phyloP scores from a whole-genome alignment of 2,113 vertebrate species.

The Corvus moneduloides region DNA sequence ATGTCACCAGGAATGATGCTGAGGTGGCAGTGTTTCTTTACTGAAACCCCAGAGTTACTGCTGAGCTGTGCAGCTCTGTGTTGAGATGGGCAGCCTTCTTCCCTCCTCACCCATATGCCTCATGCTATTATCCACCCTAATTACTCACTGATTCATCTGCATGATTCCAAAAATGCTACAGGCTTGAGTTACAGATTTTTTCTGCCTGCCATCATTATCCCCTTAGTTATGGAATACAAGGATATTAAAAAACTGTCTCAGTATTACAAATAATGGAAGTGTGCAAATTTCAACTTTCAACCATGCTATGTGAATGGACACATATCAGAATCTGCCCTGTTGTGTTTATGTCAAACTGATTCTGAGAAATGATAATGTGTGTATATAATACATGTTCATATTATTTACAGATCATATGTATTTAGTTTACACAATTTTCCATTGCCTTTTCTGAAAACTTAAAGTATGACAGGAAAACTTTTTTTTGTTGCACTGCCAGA shows the following conservation, averaged over 20 bases:
- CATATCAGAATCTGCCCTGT: not conserved
- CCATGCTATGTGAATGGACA: not conserved
- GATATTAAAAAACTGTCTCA: not conserved
- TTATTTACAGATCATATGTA: not conserved
- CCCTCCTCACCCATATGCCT: not conserved
- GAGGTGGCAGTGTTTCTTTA: not conserved
- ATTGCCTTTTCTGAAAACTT: not conserved
- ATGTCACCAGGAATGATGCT: not conserved
- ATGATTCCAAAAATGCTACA: not conserved
- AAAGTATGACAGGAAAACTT: not conserved
- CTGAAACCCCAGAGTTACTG: not conserved
- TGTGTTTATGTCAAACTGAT: not conserved
- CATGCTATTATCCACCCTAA: accelerated
- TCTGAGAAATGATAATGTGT: not conserved
- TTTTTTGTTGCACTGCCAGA: not conserved
- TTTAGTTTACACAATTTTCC: not conserved
- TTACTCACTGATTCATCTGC: not conserved
- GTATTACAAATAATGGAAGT: not conserved
- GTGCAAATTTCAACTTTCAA: not conserved
- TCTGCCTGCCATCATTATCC: not conserved
- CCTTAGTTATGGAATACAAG: not conserved
- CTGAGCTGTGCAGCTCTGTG: not conserved
- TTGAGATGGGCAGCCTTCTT: not conserved
- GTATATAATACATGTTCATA: not conserved
- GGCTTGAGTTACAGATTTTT: not conserved